Conservation (phyloP, 2,888 invertebrate genomes). For the Girardia tigrina region DNA sequence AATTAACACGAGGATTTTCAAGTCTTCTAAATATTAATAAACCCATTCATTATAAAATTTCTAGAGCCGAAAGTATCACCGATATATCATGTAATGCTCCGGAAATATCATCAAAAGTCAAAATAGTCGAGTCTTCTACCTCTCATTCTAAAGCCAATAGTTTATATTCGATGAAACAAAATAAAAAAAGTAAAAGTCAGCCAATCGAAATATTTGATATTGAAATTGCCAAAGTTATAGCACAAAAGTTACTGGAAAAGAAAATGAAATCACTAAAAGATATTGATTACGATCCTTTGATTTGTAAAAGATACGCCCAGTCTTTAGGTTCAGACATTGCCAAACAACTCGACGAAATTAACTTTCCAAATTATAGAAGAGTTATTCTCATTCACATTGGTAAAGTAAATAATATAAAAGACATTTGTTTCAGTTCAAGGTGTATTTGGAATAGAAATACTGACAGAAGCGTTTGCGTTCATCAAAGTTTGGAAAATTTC, state of each 20-base stretch:
- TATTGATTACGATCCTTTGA: neutral
- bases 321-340: conserved; percentile 8
- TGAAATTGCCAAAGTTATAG: neutral
- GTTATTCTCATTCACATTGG: neutral
- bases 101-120: neutral
- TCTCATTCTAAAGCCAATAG: neutral
- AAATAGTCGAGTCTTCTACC: neutral
- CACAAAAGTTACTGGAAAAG: neutral
- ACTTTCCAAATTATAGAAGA: conserved; percentile 8
- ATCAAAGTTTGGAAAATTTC: neutral
- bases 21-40: neutral
- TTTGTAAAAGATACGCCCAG: neutral
- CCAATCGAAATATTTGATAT: neutral
- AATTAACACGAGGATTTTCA: neutral
- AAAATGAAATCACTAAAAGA: conserved; percentile 4
- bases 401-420: neutral
- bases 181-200: neutral
- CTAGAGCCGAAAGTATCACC: neutral
- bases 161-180: neutral
- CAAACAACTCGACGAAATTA: neutral
- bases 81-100: conserved; percentile 23
- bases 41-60: neutral
- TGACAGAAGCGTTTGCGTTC: neutral
- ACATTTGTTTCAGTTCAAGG: conserved; percentile 17
- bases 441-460: conserved; percentile 1